These are phyloP conservation scores for Momotus momota DNA, from an alignment of 2,797 vertebrate genomes.

Conservation along the genomic window DNA sequence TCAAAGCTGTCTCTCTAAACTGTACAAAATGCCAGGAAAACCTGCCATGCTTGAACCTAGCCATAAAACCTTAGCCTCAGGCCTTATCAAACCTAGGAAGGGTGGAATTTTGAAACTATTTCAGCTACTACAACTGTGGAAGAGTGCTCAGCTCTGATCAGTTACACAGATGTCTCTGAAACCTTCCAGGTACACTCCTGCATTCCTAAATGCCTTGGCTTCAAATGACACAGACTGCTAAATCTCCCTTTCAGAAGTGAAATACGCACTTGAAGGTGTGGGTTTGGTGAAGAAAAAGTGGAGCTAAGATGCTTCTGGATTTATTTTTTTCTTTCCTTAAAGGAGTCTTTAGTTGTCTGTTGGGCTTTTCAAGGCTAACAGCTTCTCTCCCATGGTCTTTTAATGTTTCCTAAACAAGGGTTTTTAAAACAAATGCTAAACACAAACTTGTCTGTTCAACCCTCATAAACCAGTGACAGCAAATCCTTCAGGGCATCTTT, in stretches of 20 bases:
- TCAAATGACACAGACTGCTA: background rate
- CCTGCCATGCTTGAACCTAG: background rate
- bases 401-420: background rate
- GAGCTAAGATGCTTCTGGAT: background rate
- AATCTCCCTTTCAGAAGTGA: background rate
- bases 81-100: background rate
- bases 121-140: background rate
- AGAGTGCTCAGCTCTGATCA: background rate
- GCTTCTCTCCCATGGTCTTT: background rate
- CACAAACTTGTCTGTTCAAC: background rate
- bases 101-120: slow-evolving; percentile 2
- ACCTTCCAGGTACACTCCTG: background rate
- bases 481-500: background rate
- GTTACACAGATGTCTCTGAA: background rate
- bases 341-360: background rate
- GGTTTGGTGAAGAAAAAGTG: background rate
- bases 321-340: background rate
- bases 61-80: background rate
- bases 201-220: background rate
- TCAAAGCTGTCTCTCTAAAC: background rate
- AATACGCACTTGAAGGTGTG: background rate
- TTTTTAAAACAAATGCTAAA: background rate
- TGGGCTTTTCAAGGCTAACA: background rate
- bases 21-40: background rate
- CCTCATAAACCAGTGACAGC: background rate